Evolutionary conservation across 2,797 vertebrate species (phyloP), one percentile per base, ranked within the genome.

Genomic region (Poeciliopsis infans): DNA sequence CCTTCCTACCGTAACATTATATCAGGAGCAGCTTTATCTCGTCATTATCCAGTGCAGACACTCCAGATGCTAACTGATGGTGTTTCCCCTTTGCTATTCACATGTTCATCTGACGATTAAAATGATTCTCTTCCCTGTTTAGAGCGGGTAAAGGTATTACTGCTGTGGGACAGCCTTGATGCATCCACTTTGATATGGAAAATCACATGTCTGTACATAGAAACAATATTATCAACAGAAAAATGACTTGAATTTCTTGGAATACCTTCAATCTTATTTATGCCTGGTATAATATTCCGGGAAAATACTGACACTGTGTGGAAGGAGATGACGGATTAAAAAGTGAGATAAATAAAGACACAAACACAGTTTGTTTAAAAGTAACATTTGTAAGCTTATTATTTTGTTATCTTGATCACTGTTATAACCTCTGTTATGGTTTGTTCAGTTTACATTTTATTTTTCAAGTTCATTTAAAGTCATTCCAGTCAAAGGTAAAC

Each of bases 401-500:
- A 93, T 94, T 95, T 95, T 91, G 90, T 93, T 95, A 93, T 93
- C 90, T 91, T 94, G 92, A 92, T 94, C 89, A 91, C 93, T 90
- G 94, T 95, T 95, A 95, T 94, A 95, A 95, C 94, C 94, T 95
- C 94, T 95, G 94, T 94, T 95, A 94, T 91, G 90, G 90, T 95
- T 95, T 93, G 87, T 94, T 94, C 90, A 90, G 89, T 28, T 95
- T 95, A 96, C 95, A 95, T 87, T 95, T 95, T 94, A 90, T 95
- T 76, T 95, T 95, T 95, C 94, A 96, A 95, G 95, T 95, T 95
- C 90, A 91, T 93, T 95, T 94, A 95, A 95, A 95, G 93, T 95
- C 95, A 96, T 96, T 96, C 95, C 95, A 95, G 94, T 96, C 94
- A 84, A 96, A 96, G 94, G 95, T 96, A 96, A 96, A 96, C 95